Evolutionary conservation across 1,140 invertebrate species (phyloP).

Genomic region (Epicauta chinensis): DNA sequence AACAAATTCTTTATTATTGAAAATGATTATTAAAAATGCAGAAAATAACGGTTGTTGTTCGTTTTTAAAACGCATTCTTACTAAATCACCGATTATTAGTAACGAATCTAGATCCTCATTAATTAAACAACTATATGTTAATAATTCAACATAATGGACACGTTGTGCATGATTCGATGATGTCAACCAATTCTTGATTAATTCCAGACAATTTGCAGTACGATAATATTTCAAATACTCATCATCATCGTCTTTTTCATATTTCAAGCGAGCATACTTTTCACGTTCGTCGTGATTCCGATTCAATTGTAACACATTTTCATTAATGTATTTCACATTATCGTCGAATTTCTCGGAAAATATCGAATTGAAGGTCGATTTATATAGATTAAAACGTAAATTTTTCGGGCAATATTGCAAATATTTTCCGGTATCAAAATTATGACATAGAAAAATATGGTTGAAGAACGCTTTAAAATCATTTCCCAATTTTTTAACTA

Average conservation of each 20-base stretch:
- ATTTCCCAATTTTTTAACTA: constrained; percentile 1
- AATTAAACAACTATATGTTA: background rate
- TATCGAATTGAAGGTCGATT: background rate
- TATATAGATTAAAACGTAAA: constrained; percentile 1
- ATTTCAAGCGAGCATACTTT: background rate
- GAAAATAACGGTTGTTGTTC: background rate
- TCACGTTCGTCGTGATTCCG: background rate
- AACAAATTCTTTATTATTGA: background rate
- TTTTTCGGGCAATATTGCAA: constrained; percentile 6
- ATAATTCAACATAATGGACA: background rate
- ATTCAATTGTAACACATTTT: background rate
- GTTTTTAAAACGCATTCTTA: constrained; percentile 2
- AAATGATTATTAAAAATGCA: background rate
- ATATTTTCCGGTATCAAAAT: background rate
- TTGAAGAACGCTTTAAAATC: background rate
- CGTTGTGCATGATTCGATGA: background rate
- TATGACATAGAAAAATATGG: background rate
- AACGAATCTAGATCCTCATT: constrained; percentile 2
- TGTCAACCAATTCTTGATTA: background rate
- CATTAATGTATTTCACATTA: background rate
- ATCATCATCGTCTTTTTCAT: background rate
- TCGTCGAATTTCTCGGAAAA: constrained; percentile 2
- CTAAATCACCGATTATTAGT: constrained; percentile 1
- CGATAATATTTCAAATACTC: background rate
- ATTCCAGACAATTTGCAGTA: background rate